Conservation (phyloP, 2,797 vertebrate genomes). For the Tragelaphus eurycerus region DNA sequence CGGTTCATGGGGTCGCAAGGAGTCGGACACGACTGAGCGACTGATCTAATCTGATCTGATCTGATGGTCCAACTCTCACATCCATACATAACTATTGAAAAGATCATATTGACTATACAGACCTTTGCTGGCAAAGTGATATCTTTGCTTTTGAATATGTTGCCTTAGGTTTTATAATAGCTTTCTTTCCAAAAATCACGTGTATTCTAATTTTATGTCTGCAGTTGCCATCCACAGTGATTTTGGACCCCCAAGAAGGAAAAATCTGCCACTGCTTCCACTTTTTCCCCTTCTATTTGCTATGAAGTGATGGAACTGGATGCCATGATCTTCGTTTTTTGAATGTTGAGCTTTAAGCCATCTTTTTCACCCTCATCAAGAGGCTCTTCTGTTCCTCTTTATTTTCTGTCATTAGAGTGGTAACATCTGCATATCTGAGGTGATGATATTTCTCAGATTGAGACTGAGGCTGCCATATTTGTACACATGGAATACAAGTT, state of each 20-base stretch:
- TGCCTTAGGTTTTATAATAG: neutral
- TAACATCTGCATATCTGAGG: neutral
- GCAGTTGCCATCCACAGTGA: neutral
- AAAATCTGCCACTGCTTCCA: neutral
- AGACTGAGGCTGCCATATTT: neutral
- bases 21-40: no score
- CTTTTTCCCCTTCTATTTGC: neutral
- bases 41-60: no score
- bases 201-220: neutral
- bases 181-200: neutral
- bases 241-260: neutral
- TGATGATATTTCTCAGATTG: neutral
- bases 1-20: no score
- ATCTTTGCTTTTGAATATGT: neutral
- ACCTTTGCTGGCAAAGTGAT: neutral
- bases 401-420: neutral
- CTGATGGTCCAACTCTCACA: neutral
- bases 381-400: neutral
- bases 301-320: neutral
- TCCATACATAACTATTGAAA: neutral
- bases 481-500: neutral
- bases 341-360: neutral
- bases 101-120: neutral
- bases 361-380: neutral
- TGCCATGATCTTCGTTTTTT: neutral